A percentile compares a stretch with the other conserved stretches of the same genome.
Evolutionary conservation across 2,888 invertebrate genomes (phyloP).

Genomic region (Eupithecia subumbrata): DNA sequence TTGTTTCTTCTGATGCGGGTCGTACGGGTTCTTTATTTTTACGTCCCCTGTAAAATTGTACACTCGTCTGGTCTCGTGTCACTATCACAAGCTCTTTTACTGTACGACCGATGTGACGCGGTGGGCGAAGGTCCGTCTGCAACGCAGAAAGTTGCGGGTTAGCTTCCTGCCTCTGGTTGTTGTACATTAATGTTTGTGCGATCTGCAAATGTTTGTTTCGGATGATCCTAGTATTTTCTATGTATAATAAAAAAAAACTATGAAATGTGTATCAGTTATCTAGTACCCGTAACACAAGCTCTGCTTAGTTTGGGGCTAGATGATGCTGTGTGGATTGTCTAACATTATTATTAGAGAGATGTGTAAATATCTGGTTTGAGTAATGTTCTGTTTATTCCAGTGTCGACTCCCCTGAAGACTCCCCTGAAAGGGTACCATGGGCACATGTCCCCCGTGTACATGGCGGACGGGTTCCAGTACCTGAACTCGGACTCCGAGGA

Average conservation of each 20-base stretch:
- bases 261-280: no score
- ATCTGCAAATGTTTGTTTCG: no score
- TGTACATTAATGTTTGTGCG: no score
- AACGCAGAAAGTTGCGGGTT: no score
- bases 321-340: neutral
- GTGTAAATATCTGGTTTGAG: no score
- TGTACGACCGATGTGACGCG: neutral
- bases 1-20: neutral
- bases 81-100: neutral
- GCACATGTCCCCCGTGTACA: slow-evolving; percentile 72
- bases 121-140: no score
- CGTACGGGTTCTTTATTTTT: neutral
- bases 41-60: neutral
- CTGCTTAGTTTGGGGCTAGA: neutral
- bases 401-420: slow-evolving; percentile 57
- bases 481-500: slow-evolving; percentile 81
- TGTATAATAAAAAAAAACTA: no score
- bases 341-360: neutral
- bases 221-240: no score
- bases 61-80: neutral
- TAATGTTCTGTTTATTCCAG: slow-evolving; percentile 43
- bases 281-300: no score
- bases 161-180: no score
- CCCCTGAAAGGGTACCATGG: slow-evolving; percentile 41
- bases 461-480: slow-evolving; percentile 81